Base-by-base conservation (phyloP, 2,888 invertebrate genomes). In the Leptinotarsa tumamoca region DNA sequence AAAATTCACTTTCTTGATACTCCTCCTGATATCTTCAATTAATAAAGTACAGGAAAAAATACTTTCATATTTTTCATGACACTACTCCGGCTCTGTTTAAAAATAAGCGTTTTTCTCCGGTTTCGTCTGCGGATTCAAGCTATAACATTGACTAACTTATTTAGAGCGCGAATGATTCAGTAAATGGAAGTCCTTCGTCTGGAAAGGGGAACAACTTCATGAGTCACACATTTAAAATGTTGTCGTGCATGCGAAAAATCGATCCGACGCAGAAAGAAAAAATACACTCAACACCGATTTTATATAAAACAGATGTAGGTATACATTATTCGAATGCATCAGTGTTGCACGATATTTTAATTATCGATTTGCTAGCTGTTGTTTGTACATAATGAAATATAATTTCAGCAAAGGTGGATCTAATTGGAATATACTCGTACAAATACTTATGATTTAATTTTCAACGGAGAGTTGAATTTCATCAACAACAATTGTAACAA, bases 181-280 rank as follows among this genome's bases (percentile, higher is more conserved):
- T 33, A n/a, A 61, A 63, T 33, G 43, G n/a, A 63, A 63, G 18
- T 63, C 27, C 63, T 63, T 63, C 58, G 58, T 58, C 58, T 58
- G 58, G 21, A 58, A 58, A 58, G 58, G 63, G 43, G 63, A 63
- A 63, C 63, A 33, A 63, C 63, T 63, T 63, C 63, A 63, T 63
- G 63, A 63, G 63, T 63, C 63, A 43, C 63, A 63, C 63, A 33
- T 58, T 58, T 23, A 15, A 58, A 58, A 23, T 33, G 63, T 63
- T 63, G 63, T 17, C 43, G 63, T 63, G 63, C 63, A 33, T 43
- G 63, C 63, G 13, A 43, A 63, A 63, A 63, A 58, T 58, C 58
- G 58, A 58, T 58, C 21, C 23, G 58, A 23, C 58, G 15, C 14
- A 23, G 15, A 58, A 58, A 21, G 23, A 58, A 58, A 58, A 23